Conservation (phyloP, 2,113 vertebrate genomes). For the Upupa epops region DNA sequence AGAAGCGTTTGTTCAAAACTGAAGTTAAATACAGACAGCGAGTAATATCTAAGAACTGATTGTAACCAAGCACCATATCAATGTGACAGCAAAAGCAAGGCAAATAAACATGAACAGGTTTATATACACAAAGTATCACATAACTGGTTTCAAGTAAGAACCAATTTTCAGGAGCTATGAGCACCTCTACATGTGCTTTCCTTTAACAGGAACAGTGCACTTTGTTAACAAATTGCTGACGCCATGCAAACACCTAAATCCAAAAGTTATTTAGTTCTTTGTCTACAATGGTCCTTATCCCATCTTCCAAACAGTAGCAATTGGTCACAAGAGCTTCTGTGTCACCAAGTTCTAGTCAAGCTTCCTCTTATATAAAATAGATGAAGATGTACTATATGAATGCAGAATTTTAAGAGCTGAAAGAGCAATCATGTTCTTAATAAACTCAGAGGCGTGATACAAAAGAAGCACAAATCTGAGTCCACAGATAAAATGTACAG, state of each 20-base stretch:
- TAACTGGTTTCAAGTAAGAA: not conserved
- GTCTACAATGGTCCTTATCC: not conserved
- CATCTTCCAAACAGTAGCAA: not conserved
- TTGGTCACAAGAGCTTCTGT: not conserved
- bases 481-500: not conserved
- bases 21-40: not conserved
- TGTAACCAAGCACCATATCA: not conserved
- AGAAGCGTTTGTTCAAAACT: not conserved
- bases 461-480: not conserved
- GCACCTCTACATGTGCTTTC: not conserved
- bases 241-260: not conserved
- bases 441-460: not conserved
- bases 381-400: not conserved
- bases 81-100: conserved; percentile 3
- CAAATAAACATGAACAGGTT: conserved; percentile 10
- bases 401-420: not conserved
- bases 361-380: not conserved
- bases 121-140: not conserved
- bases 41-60: not conserved
- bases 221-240: not conserved
- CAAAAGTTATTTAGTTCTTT: not conserved
- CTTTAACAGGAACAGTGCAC: not conserved
- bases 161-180: not conserved
- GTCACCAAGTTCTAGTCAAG: not conserved
- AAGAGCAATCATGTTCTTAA: not conserved